Percentiles rank a stretch among this genome's conserved stretches.
These are phyloP conservation scores for Pteruthius melanotis DNA, from an alignment of 2,113 vertebrate genomes.

Conservation along the genomic window DNA sequence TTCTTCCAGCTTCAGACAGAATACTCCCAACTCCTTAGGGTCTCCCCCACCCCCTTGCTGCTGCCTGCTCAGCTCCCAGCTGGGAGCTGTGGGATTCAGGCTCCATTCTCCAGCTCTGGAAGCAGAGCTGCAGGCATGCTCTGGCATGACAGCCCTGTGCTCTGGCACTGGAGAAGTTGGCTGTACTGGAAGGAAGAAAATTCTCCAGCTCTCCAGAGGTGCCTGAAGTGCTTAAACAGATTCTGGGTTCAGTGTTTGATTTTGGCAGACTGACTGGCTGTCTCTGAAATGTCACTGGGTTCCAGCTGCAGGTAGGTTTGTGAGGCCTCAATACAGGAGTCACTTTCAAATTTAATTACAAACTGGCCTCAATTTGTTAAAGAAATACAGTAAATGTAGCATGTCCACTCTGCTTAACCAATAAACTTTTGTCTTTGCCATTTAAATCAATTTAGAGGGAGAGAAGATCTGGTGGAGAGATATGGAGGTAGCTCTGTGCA, in stretches of 20 bases:
- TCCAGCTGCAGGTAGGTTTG: constrained; percentile 20
- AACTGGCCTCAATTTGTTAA: background rate
- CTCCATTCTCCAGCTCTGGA: background rate
- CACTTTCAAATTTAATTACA: background rate
- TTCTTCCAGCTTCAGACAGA: background rate
- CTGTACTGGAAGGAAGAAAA: background rate
- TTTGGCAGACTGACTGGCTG: background rate
- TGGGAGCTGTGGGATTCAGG: background rate
- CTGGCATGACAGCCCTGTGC: background rate
- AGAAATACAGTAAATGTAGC: background rate
- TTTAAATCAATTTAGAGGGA: background rate
- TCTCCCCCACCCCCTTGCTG: background rate
- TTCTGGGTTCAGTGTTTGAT: background rate
- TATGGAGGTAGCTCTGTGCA: background rate
- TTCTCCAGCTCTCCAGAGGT: background rate
- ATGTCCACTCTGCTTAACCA: background rate
- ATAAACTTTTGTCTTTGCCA: background rate
- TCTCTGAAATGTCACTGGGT: background rate
- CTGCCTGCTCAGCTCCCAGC: background rate
- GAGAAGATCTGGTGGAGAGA: background rate
- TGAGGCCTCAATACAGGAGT: background rate
- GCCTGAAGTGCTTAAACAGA: background rate
- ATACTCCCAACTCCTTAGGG: background rate
- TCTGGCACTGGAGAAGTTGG: background rate
- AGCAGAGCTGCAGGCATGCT: background rate